Conservation (phyloP, 2,797 vertebrate genomes). For the Pangasius sanitwongsei region DNA sequence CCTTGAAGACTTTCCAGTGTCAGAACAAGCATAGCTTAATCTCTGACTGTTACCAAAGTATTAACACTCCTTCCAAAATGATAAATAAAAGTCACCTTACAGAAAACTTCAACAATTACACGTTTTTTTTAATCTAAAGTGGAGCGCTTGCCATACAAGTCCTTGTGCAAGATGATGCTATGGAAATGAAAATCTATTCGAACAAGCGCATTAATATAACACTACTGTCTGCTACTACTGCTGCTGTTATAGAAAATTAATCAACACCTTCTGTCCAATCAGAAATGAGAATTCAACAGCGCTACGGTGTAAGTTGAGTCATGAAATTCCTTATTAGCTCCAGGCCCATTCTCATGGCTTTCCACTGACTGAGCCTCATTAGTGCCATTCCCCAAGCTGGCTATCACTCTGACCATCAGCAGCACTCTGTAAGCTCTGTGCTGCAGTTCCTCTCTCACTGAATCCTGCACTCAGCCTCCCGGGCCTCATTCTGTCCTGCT, state of each 20-base stretch:
- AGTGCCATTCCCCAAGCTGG: conserved; percentile 37
- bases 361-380: conserved; percentile 48
- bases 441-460: not conserved
- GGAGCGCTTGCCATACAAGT: not conserved
- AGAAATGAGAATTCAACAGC: not conserved
- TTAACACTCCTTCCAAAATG: not conserved
- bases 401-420: conserved; percentile 47
- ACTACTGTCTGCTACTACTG: not conserved
- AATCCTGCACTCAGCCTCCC: not conserved
- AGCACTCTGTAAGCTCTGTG: not conserved
- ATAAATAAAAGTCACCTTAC: not conserved
- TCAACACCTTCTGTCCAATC: not conserved
- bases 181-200: not conserved
- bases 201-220: not conserved
- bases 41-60: not conserved
- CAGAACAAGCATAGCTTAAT: not conserved
- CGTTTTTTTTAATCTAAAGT: not conserved
- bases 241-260: not conserved
- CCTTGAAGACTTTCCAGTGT: not conserved
- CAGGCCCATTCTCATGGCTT: conserved; percentile 33
- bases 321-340: conserved; percentile 38
- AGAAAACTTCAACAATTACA: not conserved
- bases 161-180: not conserved
- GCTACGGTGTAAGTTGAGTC: conserved; percentile 35
- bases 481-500: conserved; percentile 22